Evolutionary conservation across 2,113 vertebrate species (phyloP), one percentile per base, ranked within the genome.

Genomic region (Xenopus tropicalis): DNA sequence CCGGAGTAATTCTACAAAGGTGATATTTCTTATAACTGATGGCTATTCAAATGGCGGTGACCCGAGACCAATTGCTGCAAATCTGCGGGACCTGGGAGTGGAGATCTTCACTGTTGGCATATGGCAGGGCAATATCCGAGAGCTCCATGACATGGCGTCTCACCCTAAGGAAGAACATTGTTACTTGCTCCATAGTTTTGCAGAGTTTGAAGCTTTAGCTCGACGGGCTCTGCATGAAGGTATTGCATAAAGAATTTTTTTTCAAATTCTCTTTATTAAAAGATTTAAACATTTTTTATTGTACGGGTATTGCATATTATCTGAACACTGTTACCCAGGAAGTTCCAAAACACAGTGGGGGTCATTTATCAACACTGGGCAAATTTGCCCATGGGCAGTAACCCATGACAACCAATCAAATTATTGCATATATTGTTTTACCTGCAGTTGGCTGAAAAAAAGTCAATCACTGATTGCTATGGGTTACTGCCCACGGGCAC

Each of bases 71-170:
- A 81, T 96, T 73, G 97, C 97, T 8, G 91, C 95, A 0, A 90
- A 90, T 0, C 90, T 99, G 59, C 87, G 95, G 61, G 92, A 95
- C 21, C 90, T 89, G 19, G 95, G 94, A 13, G 96, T 98, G 29
- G 96, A 99, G 87, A 97, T 99, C 86, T 99, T 97, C 85, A 99
- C 97, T 0, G 87, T 99, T 61, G 97, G 97, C 37, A 98, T 98
- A 85, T 98, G 96, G 96, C 96, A 98, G 80, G 97, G 97, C 0
- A 98, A 99, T 79, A 96, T 98, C 73, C 87, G 93, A 65, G 97
- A 98, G 62, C 90, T 99, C 19, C 95, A 98, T 22, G 97, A 99
- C 82, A 98, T 99, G 96, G 96, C 96, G 42, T 98, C 97, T 0
- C 82, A 88, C 8, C 96, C 96, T 23, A 98, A 98, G 77, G 96